Evolutionary conservation across 2,797 vertebrate species (phyloP).

Genomic region (Gymnoscopelus microlampas): DNA sequence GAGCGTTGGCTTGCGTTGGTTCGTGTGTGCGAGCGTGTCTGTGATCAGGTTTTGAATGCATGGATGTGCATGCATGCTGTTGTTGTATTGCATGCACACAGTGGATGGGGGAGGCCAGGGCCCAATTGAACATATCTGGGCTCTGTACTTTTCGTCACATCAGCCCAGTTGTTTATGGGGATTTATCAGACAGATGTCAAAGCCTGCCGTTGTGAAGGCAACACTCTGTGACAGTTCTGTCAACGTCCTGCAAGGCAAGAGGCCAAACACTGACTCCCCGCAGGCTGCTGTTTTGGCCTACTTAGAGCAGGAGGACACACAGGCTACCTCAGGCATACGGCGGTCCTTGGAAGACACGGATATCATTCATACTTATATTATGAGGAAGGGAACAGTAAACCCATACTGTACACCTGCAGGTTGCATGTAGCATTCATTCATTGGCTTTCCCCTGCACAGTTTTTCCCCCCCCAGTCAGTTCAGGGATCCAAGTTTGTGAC

Average conservation of each 20-base stretch:
- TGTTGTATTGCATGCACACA: not conserved
- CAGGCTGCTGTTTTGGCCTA: not conserved
- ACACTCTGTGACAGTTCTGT: constrained; percentile 10
- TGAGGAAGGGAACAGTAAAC: no score
- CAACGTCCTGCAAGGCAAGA: not conserved
- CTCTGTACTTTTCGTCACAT: not conserved
- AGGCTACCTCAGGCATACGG: no score
- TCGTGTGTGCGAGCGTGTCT: not conserved
- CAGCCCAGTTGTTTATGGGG: constrained; percentile 14
- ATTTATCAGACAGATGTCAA: constrained; percentile 18
- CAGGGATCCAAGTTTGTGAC: not conserved
- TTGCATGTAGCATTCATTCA: no score
- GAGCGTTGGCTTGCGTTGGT: no score
- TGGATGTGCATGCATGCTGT: not conserved
- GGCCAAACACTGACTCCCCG: not conserved
- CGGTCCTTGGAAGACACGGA: no score
- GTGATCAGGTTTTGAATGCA: not conserved
- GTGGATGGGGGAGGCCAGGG: not conserved
- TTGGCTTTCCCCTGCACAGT: no score
- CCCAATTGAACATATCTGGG: not conserved
- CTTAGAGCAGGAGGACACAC: not conserved
- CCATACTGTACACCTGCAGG: no score
- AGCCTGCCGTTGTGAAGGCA: constrained; percentile 11
- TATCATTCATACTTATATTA: no score
- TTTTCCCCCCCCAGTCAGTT: no score